Base-by-base conservation (phyloP, 35 echinoderm and acorn worm species). In the Apostichopus californicus region DNA sequence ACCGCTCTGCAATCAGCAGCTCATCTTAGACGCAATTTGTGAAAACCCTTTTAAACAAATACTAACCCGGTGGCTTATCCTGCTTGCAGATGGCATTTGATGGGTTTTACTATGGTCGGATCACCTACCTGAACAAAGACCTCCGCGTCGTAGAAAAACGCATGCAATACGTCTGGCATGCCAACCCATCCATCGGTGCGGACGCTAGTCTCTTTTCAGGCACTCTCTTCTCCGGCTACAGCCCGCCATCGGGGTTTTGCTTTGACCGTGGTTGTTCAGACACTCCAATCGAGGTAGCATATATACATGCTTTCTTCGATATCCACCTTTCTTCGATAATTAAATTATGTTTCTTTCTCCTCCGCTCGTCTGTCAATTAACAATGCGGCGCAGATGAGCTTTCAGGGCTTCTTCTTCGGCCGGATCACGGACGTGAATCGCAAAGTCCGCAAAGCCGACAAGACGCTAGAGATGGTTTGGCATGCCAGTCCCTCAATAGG, bases 31-130 rank as follows among this genome's bases (percentile, higher is more conserved):
- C 34, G 3, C 34, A 46, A 46, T 46, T 46, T 75, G 14, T 75
- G 71, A 54, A 55, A 20, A 17, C 20, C 20, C 4, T 55, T 85
- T 56, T 85, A 1, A 28, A 22, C 21, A 0, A 22, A 14, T 0
- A 46, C 34, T 46, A 46, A 46, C 34, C 34, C 3, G 22, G 0
- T 46, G 34, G 3, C 34, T 46, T 66, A 0, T 89, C 61, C 86
- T 89, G 86, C 22, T 18, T 72, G 28, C 84, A 99, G 97, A 99
- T 99, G 97, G 88, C 93, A 73, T 96, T 96, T 92, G 97, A 99
- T 92, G 95, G 95, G n/a, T 95, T 99, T 73, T 99, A 93, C 93
- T 99, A 96, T 90, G 97, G 93, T n/a, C 95, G 97, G 5, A 90
- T 99, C 28, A 58, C 11, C 80, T 93, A 93, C 68, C 60, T 77